Evolutionary conservation across 2,113 vertebrate species (phyloP).

Genomic region (Neodon shergylaensis): DNA sequence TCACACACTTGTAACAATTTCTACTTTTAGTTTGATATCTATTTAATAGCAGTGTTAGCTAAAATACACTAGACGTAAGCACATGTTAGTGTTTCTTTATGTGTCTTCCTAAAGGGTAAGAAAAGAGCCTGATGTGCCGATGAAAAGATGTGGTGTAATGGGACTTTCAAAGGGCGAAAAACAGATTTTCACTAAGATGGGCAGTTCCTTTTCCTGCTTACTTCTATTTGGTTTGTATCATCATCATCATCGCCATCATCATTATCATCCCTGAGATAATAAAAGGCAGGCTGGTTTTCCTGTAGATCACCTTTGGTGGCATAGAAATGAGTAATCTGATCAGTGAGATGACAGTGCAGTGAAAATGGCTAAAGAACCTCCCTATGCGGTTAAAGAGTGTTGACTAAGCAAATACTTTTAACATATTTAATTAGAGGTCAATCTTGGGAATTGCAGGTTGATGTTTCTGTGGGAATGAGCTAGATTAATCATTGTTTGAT

Average conservation of each 20-base stretch:
- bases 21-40: slow-evolving; percentile 1
- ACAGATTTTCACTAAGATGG: slow-evolving; percentile 69
- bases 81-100: background rate
- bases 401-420: slow-evolving; percentile 67
- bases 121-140: slow-evolving; percentile 52
- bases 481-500: background rate
- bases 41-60: slow-evolving; percentile 37
- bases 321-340: slow-evolving; percentile 82
- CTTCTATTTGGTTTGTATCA: slow-evolving; percentile 21
- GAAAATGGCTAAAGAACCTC: slow-evolving; percentile 55
- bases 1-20: slow-evolving; percentile 57
- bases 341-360: slow-evolving; percentile 75
- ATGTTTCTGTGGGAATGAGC: background rate
- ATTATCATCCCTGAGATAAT: slow-evolving; percentile 69
- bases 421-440: slow-evolving; percentile 65
- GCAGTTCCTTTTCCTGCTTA: slow-evolving; percentile 25
- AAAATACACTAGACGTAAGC: background rate
- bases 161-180: slow-evolving; percentile 70
- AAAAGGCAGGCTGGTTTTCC: slow-evolving; percentile 80
- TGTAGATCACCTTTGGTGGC: slow-evolving; percentile 78
- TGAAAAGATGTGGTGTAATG: slow-evolving; percentile 49
- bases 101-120: slow-evolving; percentile 18
- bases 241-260: slow-evolving; percentile 65
- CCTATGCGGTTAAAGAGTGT: slow-evolving; percentile 72
- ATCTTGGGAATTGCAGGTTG: slow-evolving; percentile 62